phyloP scores from a whole-genome alignment of 2,113 vertebrate genomes.

The Sturnira hondurensis region DNA sequence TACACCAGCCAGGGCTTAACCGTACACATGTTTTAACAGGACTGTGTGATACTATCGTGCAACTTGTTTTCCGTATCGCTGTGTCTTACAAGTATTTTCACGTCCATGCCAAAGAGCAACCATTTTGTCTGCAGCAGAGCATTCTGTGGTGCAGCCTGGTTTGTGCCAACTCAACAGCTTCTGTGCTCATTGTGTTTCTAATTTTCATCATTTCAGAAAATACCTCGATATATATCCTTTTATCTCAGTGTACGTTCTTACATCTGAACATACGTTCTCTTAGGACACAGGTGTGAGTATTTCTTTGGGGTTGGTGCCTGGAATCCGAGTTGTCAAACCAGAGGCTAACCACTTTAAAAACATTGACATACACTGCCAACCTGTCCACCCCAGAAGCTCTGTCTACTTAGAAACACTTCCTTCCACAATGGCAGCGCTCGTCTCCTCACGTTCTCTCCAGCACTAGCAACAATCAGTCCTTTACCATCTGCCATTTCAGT shows the following conservation, averaged over 20 bases:
- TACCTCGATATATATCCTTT: background rate
- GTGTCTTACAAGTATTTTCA: background rate
- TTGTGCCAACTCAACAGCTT: background rate
- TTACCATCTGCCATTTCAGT: background rate
- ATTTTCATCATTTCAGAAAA: background rate
- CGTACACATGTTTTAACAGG: background rate
- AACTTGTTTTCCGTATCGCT: background rate
- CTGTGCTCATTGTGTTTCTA: background rate
- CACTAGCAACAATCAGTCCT: background rate
- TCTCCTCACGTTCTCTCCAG: background rate
- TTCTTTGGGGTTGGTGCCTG: background rate
- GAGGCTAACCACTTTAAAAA: background rate
- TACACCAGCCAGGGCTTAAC: no score
- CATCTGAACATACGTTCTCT: background rate
- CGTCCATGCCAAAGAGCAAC: background rate
- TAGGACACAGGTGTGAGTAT: background rate
- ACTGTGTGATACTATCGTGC: background rate
- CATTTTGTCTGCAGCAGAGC: background rate
- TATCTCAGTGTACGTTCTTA: background rate
- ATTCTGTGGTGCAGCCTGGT: background rate
- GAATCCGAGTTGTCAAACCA: background rate
- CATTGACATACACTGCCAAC: background rate
- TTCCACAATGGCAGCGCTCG: background rate
- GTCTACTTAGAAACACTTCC: background rate
- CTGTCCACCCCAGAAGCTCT: background rate